Percentiles rank a stretch among this genome's conserved stretches.
Evolutionary conservation across 2,888 invertebrate species (phyloP).

Genomic region (Drosophila conformis): DNA sequence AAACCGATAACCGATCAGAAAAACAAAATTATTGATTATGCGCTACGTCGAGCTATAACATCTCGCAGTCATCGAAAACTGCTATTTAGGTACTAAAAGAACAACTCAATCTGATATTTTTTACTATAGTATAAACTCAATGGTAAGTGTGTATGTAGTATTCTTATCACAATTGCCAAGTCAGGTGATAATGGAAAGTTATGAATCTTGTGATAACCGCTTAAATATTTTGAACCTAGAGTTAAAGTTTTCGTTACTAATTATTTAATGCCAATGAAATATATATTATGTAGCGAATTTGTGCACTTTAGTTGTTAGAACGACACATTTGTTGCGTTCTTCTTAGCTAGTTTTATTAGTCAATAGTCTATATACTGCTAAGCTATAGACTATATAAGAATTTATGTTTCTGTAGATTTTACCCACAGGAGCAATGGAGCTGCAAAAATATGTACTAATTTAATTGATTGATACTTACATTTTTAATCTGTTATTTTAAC

Average conservation of each 20-base stretch:
- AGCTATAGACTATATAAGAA: slow-evolving; percentile 7
- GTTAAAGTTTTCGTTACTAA: slow-evolving; percentile 12
- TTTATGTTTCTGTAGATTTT: background rate
- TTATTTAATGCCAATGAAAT: slow-evolving; percentile 13
- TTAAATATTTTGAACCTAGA: slow-evolving; percentile 15
- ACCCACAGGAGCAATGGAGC: slow-evolving; percentile 16
- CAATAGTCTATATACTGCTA: slow-evolving; percentile 10
- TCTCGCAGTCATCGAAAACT: slow-evolving; percentile 17
- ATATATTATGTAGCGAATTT: slow-evolving; percentile 52
- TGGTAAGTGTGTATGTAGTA: slow-evolving; percentile 56
- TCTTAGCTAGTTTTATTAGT: slow-evolving; percentile 26
- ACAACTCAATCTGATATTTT: slow-evolving; percentile 15
- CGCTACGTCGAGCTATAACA: slow-evolving; percentile 42
- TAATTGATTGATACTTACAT: background rate
- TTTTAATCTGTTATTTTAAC: background rate
- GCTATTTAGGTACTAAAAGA: slow-evolving; percentile 41
- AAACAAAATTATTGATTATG: slow-evolving; percentile 54
- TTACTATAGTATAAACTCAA: slow-evolving; percentile 23
- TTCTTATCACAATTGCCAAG: slow-evolving; percentile 7
- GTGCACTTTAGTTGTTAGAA: slow-evolving; percentile 60
- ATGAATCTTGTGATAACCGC: slow-evolving; percentile 4
- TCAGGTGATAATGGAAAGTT: slow-evolving; percentile 17
- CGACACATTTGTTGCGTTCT: slow-evolving; percentile 21
- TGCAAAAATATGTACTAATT: background rate
- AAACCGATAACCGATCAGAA: slow-evolving; percentile 49